Evolutionary conservation across 2,113 vertebrate species (phyloP).

Genomic region (Leptodactylus fuscus): DNA sequence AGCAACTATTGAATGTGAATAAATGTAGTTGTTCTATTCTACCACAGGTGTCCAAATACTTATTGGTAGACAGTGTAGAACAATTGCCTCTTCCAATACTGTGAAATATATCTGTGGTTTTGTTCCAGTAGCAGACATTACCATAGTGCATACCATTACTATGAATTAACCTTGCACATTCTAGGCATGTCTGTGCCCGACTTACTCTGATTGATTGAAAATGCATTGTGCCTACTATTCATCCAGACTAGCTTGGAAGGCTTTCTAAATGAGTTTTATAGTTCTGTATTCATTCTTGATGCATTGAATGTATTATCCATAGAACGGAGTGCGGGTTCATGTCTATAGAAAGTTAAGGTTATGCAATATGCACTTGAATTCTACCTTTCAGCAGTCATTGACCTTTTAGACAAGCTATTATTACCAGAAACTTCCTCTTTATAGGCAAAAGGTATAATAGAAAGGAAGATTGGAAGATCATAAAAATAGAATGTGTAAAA

Average conservation of each 20-base stretch:
- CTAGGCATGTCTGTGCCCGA: background rate
- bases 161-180: slow-evolving; percentile 38
- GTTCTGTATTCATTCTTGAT: slow-evolving; percentile 25
- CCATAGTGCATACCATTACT: background rate
- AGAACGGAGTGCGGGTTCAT: background rate
- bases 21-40: too few relatives aligned
- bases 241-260: slow-evolving; percentile 10
- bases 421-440: background rate
- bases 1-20: too few relatives aligned
- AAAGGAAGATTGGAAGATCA: too few relatives aligned
- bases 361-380: background rate
- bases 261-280: slow-evolving; percentile 32
- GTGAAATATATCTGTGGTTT: background rate
- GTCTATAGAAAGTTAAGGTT: background rate
- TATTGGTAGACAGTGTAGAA: too few relatives aligned
- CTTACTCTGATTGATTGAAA: slow-evolving; percentile 30
- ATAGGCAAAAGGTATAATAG: too few relatives aligned
- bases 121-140: background rate
- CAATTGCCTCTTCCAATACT: too few relatives aligned
- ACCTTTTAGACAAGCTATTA: background rate
- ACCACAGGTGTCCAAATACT: too few relatives aligned
- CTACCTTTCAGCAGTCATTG: background rate
- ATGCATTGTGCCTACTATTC: slow-evolving; percentile 32
- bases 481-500: too few relatives aligned
- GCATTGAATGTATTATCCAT: slow-evolving; percentile 16